Evolutionary conservation across 2,797 vertebrate species (phyloP).

Genomic region (Numenius phaeopus): DNA sequence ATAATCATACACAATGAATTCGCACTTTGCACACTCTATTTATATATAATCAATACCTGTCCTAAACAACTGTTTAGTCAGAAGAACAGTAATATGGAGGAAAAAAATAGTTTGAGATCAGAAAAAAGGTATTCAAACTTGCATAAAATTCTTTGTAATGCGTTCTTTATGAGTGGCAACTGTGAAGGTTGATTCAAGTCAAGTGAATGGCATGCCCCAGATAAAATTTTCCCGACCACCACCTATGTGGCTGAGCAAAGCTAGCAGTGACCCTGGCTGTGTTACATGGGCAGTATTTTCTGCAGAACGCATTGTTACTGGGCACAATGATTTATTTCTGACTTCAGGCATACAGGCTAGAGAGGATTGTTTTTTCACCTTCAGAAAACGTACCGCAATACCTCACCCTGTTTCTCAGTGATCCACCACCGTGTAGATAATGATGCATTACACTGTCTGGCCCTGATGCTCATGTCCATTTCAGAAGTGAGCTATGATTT

Average conservation of each 20-base stretch:
- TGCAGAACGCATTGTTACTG: background rate
- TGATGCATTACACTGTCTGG: background rate
- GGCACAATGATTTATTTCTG: slow-evolving; percentile 39
- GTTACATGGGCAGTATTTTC: background rate
- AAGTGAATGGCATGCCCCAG: background rate
- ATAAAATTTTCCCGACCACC: background rate
- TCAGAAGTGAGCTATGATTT: background rate
- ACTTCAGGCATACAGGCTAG: background rate
- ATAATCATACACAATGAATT: background rate
- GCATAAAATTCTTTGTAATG: background rate
- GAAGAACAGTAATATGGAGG: background rate
- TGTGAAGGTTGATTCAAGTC: background rate
- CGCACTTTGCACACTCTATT: background rate
- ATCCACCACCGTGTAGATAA: background rate
- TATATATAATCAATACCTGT: background rate
- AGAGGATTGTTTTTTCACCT: slow-evolving; percentile 45
- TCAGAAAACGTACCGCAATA: slow-evolving; percentile 27
- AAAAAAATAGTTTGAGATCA: background rate
- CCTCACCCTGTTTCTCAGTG: background rate
- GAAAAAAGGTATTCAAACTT: background rate
- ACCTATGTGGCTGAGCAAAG: background rate
- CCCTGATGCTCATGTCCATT: background rate
- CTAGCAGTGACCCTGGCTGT: background rate
- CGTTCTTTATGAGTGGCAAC: background rate
- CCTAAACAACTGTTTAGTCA: rapidly evolving